Evolutionary conservation across 64 coral and sea anemone species (phyloP).

Genomic region (Montipora sp.): DNA sequence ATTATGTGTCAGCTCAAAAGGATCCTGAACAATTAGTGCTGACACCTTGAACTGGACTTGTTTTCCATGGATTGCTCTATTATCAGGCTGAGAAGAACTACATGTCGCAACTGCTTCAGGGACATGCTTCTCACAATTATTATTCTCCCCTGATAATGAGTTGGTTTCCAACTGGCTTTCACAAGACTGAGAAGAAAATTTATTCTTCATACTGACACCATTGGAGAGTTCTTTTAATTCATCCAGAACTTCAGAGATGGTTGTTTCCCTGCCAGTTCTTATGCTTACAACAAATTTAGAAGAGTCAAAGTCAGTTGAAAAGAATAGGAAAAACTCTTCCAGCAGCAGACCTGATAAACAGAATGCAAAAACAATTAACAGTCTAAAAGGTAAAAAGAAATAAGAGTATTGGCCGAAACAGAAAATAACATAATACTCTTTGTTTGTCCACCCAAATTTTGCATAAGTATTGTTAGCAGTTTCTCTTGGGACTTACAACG

Average conservation of each 20-base stretch:
- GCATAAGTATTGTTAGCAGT: no score
- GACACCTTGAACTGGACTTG: conserved; percentile 65
- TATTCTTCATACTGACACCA: neutral
- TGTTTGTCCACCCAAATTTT: no score
- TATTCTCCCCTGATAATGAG: neutral
- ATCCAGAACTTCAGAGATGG: conserved; percentile 12
- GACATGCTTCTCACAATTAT: neutral
- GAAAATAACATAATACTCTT: no score
- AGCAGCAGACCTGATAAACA: conserved; percentile 68
- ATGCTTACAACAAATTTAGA: conserved; percentile 79
- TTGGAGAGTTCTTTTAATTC: conserved; percentile 30
- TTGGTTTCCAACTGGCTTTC: neutral
- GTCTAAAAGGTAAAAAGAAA: no score
- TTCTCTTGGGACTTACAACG: no score
- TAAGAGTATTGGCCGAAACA: no score
- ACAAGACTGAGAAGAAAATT: neutral
- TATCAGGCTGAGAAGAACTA: neutral
- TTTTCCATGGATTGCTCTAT: neutral
- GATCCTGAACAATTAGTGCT: conserved; percentile 90
- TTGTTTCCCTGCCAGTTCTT: conserved; percentile 37
- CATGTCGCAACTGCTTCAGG: neutral
- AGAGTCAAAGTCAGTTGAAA: conserved; percentile 84
- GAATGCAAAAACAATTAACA: neutral
- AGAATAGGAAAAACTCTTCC: conserved; percentile 81
- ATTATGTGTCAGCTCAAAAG: conserved; percentile 94